Evolutionary conservation across 2,797 vertebrate genomes (phyloP), one percentile per base, ranked within the genome.

Genomic region (Rhinogobio ventralis): DNA sequence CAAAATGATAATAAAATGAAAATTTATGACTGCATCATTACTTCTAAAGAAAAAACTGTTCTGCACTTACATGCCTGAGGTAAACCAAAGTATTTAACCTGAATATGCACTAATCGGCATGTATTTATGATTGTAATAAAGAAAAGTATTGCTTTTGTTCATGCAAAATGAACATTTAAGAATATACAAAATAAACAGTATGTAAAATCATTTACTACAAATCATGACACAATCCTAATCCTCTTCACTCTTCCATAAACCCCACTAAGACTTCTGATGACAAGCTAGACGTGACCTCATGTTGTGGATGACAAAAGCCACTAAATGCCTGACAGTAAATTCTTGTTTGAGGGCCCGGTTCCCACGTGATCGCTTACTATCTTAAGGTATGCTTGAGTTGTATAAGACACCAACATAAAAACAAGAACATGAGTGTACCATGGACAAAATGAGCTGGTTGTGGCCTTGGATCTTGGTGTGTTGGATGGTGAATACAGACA

Each of bases 371-470:
- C 90, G 17, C 81, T 83, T 51, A 69, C 78, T 75, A 81, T 76
- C 74, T 81, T 87, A 7, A 72, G 81, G 86, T 88, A 89, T 72
- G 53, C 82, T 81, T 45, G 77, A 69, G 82, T 79, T 90, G 62
- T 83, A 90, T 91, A 92, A 89, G 87, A 83, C 80, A 23, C 33
- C 78, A 85, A 86, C 33, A 46, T 73, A 83, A 45, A 85, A 87
- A 86, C 49, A 15, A 73, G 64, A 76, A 20, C 51, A 42, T 49
- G 67, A 45, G 46, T 46, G 76, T 83, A 79, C 85, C 86, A 85
- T 93, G 86, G 60, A 62, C 88, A 90, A 72, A 82, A 93, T 93
- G 93, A 87, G 87, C 86, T 78, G 86, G 88, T 81, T 91, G 79
- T 81, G 86, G 87, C 49, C 83, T 57, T 92, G 90, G 90, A 89